Conservation (phyloP, 64 coral and sea anemone species). For the Anthopleura sola region DNA sequence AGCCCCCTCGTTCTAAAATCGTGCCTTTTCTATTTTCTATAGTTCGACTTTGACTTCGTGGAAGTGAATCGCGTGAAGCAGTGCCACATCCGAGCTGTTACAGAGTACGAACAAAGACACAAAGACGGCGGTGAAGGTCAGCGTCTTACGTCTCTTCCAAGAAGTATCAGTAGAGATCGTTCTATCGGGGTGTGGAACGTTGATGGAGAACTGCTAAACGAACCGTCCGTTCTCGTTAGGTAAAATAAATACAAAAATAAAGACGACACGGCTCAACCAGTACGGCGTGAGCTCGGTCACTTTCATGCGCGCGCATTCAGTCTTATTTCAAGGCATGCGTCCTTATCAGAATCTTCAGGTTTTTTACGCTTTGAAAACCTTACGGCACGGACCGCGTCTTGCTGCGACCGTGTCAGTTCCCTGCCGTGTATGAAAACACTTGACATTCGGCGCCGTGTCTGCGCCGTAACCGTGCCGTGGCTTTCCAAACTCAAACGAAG, state of each 20-base stretch:
- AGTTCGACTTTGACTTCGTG: constrained; percentile 97
- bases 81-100: constrained; percentile 59
- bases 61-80: constrained; percentile 81
- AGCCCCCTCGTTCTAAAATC: too few species aligned
- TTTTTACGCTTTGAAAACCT: too few species aligned
- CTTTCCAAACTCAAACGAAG: too few species aligned
- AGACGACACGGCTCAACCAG: too few species aligned
- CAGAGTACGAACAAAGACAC: neutral
- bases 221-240: constrained; percentile 73
- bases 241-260: neutral
- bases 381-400: too few species aligned
- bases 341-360: too few species aligned
- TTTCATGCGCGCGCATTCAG: neutral
- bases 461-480: too few species aligned
- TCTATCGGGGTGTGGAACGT: constrained; percentile 88
- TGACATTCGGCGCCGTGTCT: too few species aligned
- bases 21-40: neutral
- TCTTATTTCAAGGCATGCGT: too few species aligned
- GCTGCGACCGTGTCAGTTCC: too few species aligned
- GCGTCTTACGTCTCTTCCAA: neutral
- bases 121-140: neutral
- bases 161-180: constrained; percentile 32
- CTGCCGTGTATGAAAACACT: too few species aligned
- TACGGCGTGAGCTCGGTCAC: neutral
- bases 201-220: constrained; percentile 85